phyloP scores from a whole-genome alignment of 2,113 vertebrate species.

The Mormyrus iriodes region DNA sequence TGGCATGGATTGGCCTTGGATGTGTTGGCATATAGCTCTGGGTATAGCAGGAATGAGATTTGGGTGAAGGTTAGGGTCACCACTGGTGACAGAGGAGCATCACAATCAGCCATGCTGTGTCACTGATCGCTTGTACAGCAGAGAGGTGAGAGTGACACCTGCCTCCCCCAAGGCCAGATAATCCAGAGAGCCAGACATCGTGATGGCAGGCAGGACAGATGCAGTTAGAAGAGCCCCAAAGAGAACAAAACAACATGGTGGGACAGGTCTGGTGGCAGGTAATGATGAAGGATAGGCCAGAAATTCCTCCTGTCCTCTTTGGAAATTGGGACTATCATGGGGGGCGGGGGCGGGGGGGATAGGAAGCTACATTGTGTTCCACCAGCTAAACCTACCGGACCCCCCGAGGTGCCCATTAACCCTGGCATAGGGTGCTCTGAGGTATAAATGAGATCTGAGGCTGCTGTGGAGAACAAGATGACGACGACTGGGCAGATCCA shows the following conservation, averaged over 20 bases:
- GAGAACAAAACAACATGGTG: slow-evolving; percentile 79
- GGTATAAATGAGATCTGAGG: too few relatives aligned
- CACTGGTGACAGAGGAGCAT: too few relatives aligned
- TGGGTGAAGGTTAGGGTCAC: background rate
- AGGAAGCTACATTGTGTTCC: too few relatives aligned
- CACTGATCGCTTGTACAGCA: slow-evolving; percentile 76
- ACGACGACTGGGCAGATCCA: too few relatives aligned
- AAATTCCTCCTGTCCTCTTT: too few relatives aligned
- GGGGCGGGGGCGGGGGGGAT: too few relatives aligned
- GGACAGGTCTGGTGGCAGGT: slow-evolving; percentile 57
- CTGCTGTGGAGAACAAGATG: too few relatives aligned
- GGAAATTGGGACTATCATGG: too few relatives aligned
- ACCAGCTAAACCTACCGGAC: too few relatives aligned
- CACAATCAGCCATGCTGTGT: slow-evolving; percentile 20
- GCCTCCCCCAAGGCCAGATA: slow-evolving; percentile 61
- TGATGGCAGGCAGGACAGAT: background rate
- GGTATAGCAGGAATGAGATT: background rate
- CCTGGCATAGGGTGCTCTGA: too few relatives aligned
- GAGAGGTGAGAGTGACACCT: slow-evolving; percentile 51
- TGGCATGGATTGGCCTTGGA: background rate
- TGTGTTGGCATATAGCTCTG: background rate
- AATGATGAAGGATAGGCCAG: slow-evolving; percentile 81
- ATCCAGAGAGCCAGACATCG: slow-evolving; percentile 58
- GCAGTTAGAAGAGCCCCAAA: slow-evolving; percentile 45
- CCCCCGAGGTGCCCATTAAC: too few relatives aligned